These are phyloP conservation scores for Romanogobio albipinnatus DNA, from an alignment of 2,113 vertebrate species.

Conservation along the genomic window DNA sequence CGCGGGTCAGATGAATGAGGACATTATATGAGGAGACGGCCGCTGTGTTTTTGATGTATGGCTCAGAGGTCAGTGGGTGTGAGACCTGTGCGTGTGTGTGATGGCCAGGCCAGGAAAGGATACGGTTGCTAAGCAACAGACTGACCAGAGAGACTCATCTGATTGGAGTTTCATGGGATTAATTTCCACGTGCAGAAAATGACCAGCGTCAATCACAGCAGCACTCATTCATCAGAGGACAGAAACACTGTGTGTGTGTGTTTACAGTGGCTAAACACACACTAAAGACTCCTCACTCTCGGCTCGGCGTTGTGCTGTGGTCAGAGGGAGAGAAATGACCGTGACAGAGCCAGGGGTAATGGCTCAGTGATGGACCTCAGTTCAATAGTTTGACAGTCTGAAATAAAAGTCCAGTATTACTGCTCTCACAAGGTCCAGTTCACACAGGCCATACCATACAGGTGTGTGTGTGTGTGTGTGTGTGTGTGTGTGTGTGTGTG, in stretches of 20 bases:
- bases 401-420: neutral
- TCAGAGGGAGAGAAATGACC: constrained; percentile 41
- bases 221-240: constrained; percentile 58
- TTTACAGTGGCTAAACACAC: constrained; percentile 12
- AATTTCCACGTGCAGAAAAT: constrained; percentile 73
- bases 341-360: constrained; percentile 19
- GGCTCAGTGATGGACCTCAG: neutral
- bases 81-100: constrained; percentile 34
- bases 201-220: constrained; percentile 68
- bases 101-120: constrained; percentile 63
- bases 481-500: too few relatives aligned
- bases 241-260: neutral
- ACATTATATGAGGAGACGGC: constrained; percentile 56
- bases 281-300: neutral
- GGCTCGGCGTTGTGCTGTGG: constrained; percentile 49
- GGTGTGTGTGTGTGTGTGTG: too few relatives aligned
- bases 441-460: neutral
- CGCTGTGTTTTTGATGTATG: constrained; percentile 63
- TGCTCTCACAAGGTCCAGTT: neutral
- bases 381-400: neutral
- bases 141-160: constrained; percentile 69
- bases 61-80: constrained; percentile 67
- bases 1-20: constrained; percentile 55
- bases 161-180: constrained; percentile 74
- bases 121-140: constrained; percentile 77